Conservation (phyloP, 1,140 invertebrate genomes). For the Linepithema humile region DNA sequence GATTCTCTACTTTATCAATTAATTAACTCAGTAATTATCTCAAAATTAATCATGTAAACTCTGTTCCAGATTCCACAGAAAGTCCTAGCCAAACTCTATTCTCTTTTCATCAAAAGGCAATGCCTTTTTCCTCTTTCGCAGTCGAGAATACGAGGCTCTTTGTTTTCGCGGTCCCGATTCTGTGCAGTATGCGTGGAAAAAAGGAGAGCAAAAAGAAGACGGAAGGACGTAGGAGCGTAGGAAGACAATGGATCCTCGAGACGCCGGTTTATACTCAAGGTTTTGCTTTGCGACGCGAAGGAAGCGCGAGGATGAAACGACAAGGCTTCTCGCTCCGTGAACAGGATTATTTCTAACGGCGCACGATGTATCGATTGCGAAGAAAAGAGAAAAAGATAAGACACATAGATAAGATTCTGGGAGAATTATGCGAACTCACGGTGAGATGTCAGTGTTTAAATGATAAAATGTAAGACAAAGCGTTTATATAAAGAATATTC, state of each 20-base stretch:
- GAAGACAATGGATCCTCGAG: constrained; percentile 50
- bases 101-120: not conserved
- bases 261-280: not conserved
- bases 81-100: not conserved
- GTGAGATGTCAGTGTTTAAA: not conserved
- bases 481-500: not conserved
- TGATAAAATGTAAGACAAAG: not conserved
- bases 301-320: not conserved
- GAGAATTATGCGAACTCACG: constrained; percentile 11
- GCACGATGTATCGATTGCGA: not conserved
- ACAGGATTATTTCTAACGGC: constrained; percentile 10
- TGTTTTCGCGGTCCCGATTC: constrained; percentile 27
- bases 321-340: not conserved
- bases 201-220: constrained; percentile 8
- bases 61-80: not conserved
- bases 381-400: not conserved
- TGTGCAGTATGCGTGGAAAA: constrained; percentile 2
- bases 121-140: not conserved
- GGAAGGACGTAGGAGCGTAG: constrained; percentile 32
- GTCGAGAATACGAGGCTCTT: constrained; percentile 7
- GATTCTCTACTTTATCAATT: too few species aligned
- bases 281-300: not conserved
- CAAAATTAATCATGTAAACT: not conserved
- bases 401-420: not conserved
- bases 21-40: too few species aligned